Evolutionary conservation across 2,797 vertebrate species (phyloP), one percentile per base, ranked within the genome.

Genomic region (Danio choprae): DNA sequence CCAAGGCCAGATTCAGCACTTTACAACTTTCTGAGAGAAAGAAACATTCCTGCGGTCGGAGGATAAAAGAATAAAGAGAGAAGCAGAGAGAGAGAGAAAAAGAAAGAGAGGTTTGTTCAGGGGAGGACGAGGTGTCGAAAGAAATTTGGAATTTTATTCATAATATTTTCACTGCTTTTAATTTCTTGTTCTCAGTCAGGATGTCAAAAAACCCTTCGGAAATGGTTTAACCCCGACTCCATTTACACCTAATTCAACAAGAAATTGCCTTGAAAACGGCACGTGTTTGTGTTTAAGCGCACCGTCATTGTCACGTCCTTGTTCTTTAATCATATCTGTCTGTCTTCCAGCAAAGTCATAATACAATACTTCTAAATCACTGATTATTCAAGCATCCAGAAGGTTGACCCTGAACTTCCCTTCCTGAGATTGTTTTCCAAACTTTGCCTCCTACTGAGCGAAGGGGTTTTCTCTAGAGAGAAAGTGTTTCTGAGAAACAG

Each of bases 1-100:
- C 86, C 91, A 91, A 93, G 90, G 91, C 90, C 88, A 62, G 84
- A 90, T 51, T 93, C 92, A 93, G 91, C 90, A 91, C 88, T 93
- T 94, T 91, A 92, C 89, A 84, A 89, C 89, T 92, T 92, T 91
- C 90, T 90, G 88, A 90, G 89, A 86, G 88, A 86, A 80, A 89
- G 88, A 88, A 80, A 41, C 92, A 94, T 93, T 94, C 93, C 90
- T 92, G 90, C 16, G 90, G 91, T 87, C 82, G 79, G 87, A 81
- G 64, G 64, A 77, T 53, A 65, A 76, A 77, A 46, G 53, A 43
- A 68, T 65, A 69, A 77, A 77, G 55, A 68, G 18, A 65, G 62
- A 44, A 84, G 64, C 20, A 55, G 77, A 81, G 83, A 48, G 53
- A 65, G 15, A 51, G 22, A 36, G 60, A 12, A 81, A 77, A 22